These are phyloP conservation scores for Calephelis virginiensis DNA, from an alignment of 1,140 invertebrate species.

Conservation along the genomic window DNA sequence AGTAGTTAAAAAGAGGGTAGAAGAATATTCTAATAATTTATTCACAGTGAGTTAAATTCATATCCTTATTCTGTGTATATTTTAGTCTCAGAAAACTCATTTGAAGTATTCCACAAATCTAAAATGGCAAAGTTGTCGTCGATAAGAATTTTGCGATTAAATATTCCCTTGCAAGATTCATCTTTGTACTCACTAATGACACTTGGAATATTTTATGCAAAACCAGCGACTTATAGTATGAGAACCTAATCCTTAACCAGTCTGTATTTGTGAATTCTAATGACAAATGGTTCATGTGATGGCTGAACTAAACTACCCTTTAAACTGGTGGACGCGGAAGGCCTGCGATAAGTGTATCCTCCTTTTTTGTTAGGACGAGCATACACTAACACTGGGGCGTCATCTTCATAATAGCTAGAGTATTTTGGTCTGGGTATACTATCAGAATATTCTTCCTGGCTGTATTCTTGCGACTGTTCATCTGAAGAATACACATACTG, in stretches of 20 bases:
- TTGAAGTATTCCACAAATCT: no score
- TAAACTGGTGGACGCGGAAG: constrained; percentile 23
- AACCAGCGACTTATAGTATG: neutral
- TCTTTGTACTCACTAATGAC: no score
- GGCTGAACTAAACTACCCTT: constrained; percentile 4
- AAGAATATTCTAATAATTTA: no score
- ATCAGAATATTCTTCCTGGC: constrained; percentile 17
- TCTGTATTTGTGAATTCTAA: constrained; percentile 58
- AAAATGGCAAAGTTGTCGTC: no score
- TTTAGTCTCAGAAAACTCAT: no score
- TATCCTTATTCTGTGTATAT: no score
- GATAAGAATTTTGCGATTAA: no score
- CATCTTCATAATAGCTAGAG: constrained; percentile 30
- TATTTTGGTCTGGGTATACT: constrained; percentile 20
- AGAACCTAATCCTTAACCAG: constrained; percentile 22
- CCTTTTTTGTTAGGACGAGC: constrained; percentile 48
- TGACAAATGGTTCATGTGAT: constrained; percentile 42
- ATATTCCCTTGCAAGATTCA: no score
- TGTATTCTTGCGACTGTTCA: constrained; percentile 31
- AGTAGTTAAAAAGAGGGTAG: no score
- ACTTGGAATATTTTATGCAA: no score
- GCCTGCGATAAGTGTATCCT: constrained; percentile 50
- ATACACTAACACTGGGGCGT: constrained; percentile 43
- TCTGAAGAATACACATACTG: constrained; percentile 28
- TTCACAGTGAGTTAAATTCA: no score